These are phyloP conservation scores for Chrysolina haemoptera DNA, from an alignment of 2,888 invertebrate species.

Conservation along the genomic window DNA sequence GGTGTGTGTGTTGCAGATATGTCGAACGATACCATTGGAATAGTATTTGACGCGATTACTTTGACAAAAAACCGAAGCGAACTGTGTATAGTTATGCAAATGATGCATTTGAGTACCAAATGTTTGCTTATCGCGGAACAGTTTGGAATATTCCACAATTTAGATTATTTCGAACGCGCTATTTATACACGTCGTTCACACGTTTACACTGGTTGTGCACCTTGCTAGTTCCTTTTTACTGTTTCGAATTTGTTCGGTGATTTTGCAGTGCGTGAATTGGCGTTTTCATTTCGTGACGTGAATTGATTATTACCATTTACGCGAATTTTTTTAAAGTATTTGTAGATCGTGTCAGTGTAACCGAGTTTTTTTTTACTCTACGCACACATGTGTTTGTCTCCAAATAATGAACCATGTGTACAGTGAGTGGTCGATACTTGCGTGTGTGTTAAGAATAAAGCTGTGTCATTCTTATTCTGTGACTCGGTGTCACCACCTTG, in stretches of 20 bases:
- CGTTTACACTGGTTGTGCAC: neutral
- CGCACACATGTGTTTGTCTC: neutral
- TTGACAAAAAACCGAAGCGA: neutral
- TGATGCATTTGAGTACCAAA: neutral
- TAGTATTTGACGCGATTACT: neutral
- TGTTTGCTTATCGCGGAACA: neutral
- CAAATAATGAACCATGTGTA: neutral
- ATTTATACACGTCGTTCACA: conserved; percentile 7
- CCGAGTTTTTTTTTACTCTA: neutral
- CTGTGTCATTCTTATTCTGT: no score
- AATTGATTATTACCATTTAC: neutral
- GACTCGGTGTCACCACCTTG: no score
- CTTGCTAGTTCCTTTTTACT: neutral
- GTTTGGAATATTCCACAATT: neutral
- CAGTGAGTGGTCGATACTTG: neutral
- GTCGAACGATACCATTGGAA: neutral
- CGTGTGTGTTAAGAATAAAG: conserved; percentile 1
- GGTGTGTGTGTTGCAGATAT: neutral
- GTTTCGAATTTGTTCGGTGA: neutral
- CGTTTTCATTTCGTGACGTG: neutral
- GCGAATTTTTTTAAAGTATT: neutral
- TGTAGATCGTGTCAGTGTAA: neutral
- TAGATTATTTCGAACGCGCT: conserved; percentile 14
- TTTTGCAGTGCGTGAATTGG: conserved; percentile 1
- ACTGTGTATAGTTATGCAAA: conserved; percentile 1